A percentile compares a stretch with the other conserved stretches of the same genome.
phyloP scores from a whole-genome alignment of 2,888 invertebrate genomes.

The Coremacera marginata region DNA sequence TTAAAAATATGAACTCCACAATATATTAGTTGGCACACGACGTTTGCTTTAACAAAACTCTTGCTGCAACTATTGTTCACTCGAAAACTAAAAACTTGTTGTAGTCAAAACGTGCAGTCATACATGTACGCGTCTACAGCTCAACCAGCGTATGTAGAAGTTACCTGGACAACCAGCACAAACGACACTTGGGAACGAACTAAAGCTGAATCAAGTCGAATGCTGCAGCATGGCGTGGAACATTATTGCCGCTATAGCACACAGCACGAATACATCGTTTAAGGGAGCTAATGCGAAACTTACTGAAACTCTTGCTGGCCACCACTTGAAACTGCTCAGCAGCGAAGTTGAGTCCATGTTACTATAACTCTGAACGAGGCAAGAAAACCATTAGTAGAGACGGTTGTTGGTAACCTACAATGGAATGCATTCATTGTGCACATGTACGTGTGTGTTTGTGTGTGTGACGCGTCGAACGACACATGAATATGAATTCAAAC shows the following conservation, averaged over 20 bases:
- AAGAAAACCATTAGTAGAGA: too few relatives aligned
- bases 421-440: slow-evolving; percentile 8
- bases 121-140: not conserved
- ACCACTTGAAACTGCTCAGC: not conserved
- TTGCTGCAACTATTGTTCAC: too few relatives aligned
- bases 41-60: too few relatives aligned
- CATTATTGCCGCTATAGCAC: too few relatives aligned
- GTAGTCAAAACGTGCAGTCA: not conserved
- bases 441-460: slow-evolving; percentile 2
- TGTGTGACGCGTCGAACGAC: not conserved
- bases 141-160: not conserved
- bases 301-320: not conserved
- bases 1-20: too few relatives aligned
- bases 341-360: not conserved
- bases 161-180: slow-evolving; percentile 10
- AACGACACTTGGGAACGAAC: slow-evolving; percentile 17
- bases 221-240: not conserved
- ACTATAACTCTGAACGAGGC: too few relatives aligned
- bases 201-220: slow-evolving; percentile 19
- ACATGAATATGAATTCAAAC: not conserved
- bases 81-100: not conserved
- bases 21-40: too few relatives aligned
- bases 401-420: not conserved
- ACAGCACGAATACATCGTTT: too few relatives aligned
- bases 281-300: not conserved